Base-by-base conservation (phyloP, 2,888 invertebrate genomes). In the Drosophila subsilvestris region DNA sequence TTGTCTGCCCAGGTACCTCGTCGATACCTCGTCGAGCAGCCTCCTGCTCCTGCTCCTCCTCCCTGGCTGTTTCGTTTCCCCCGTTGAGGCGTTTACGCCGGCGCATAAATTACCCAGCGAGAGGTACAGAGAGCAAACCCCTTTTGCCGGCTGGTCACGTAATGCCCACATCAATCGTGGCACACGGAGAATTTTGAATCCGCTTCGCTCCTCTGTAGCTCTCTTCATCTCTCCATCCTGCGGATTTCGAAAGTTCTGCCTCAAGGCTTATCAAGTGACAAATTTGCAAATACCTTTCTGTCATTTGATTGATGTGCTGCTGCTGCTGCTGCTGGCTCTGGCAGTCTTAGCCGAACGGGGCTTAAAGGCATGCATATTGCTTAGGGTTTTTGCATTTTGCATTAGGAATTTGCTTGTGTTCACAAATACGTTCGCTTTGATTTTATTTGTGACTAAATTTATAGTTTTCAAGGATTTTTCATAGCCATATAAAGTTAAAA, bases 81-180 rank as follows among this genome's bases (percentile, higher is more conserved):
- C 42, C 37, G 47, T 68, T 73, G 73, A 89, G 88, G 90, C 91
- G 90, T 89, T 83, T 79, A 82, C 90, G 89, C 89, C 74, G 80
- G 78, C 90, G 88, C 90, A 90, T 91, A 91, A 91, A 90, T 90
- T 90, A 91, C 71, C 49, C 47, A 60, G 65, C 78, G 62, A 63
- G 63, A 63, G 49, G 66, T 22, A 49, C 51, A 10, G 14, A 32
- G 27, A 51, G 58, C 54, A 50, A 53, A 77, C 80, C 89, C 37
- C 80, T 81, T 88, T 82, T 32, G 54, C 54, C 57, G 79, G 80
- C 86, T 75, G 83, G 87, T 88, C 89, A 89, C 87, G 89, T 89
- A 89, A 78, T 76, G 86, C 74, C 78, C 79, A 79, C 91, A 90
- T 90, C 91, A 90, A 90, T 90, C 79, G 77, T 73, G 63, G 72